Base-by-base conservation (phyloP, 2,888 invertebrate genomes). In the Ctenicera cuprea region DNA sequence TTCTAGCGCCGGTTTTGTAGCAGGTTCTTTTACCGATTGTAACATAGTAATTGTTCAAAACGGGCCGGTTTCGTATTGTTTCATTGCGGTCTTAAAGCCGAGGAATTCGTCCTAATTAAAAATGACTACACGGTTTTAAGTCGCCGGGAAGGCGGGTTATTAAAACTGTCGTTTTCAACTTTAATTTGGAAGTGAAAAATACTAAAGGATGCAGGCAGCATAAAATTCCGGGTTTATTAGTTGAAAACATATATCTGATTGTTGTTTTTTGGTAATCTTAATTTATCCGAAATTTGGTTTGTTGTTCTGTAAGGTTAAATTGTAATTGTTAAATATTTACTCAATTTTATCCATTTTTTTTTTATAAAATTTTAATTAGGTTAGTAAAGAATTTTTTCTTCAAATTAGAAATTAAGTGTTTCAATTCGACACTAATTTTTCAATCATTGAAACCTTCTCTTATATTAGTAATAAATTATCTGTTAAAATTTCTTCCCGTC, bases 81-180 rank as follows among this genome's bases (percentile, higher is more conserved):
- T 67, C 48, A 45, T 67, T 67, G 67, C 22, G 45, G 67, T 37
- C 50, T 33, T 37, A 45, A 45, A 41, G 26, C 22, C 30, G n/a
- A 59, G 50, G 50, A 71, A 45, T 71, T 48, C 26, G 37, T 52
- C 65, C 64, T 65, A 71, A 71, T 71, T 71, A 71, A 63, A 54
- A 48, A 18, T n/a, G 12, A 16, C 30, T 30, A 54, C 54, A 26
- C 30, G n/a, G 30, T 54, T 26, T 54, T 30, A 18, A 9, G 48
- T 48, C 48, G 48, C 48, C 48, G 20, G 16, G 48, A 18, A 18
- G 9, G 16, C 9, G 18, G 16, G 48, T 8, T 48, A 48, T 48
- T 48, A 48, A 48, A 48, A 16, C 14, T 16, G 7, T 41, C 16
- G 14, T 18, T 16, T 48, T 18, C 20, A 20, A 48, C 16, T 48